Conservation (phyloP, 2,888 invertebrate genomes). For the Philereme vetulata region DNA sequence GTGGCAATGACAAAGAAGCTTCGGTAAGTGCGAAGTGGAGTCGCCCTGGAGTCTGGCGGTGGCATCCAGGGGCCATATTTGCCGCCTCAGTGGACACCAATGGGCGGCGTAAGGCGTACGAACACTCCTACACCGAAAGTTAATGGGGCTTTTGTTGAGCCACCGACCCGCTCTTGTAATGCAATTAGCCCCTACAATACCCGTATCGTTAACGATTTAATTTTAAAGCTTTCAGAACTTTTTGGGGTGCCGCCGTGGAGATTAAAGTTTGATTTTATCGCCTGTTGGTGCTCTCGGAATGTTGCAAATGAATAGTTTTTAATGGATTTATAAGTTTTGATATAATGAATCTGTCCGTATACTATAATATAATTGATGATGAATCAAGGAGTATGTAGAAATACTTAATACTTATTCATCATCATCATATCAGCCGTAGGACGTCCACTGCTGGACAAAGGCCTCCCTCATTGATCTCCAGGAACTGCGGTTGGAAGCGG, state of each 20-base stretch:
- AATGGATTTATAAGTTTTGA: constrained; percentile 19
- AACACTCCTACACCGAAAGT: constrained; percentile 73
- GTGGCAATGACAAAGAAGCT: constrained; percentile 57
- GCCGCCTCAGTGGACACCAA: constrained; percentile 69
- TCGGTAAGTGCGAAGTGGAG: constrained; percentile 49
- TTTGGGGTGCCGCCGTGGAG: constrained; percentile 43
- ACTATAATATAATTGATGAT: not conserved
- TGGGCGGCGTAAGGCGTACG: constrained; percentile 44
- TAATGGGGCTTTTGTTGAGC: constrained; percentile 78
- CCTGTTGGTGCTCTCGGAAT: constrained; percentile 32
- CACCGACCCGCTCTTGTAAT: constrained; percentile 78
- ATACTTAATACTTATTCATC: no score
- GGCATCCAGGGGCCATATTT: constrained; percentile 75
- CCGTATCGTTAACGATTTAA: constrained; percentile 77
- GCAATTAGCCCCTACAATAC: constrained; percentile 81
- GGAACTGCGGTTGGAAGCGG: no score
- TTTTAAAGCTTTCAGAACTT: constrained; percentile 63
- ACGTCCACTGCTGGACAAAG: no score
- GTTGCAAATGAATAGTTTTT: constrained; percentile 25
- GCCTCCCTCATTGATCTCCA: no score
- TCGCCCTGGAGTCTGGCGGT: constrained; percentile 70
- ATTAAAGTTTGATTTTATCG: constrained; percentile 39
- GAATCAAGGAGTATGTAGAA: no score
- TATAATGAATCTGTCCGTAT: not conserved
- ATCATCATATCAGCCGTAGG: no score